A percentile compares a stretch with the other conserved stretches of the same genome.
phyloP scores from a whole-genome alignment of 2,113 vertebrate species.

The Sardina pilchardus region DNA sequence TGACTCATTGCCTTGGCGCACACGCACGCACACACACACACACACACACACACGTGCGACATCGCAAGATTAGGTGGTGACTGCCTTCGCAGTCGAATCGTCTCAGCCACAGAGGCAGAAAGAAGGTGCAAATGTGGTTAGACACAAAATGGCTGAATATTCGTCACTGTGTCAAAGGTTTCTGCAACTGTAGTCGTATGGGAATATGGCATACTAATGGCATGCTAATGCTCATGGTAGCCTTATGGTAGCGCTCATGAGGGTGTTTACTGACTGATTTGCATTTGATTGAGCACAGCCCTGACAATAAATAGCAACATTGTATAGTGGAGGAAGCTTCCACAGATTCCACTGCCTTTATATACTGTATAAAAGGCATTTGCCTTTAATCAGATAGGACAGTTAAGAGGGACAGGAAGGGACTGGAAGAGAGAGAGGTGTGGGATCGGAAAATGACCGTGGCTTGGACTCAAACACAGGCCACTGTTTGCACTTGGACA shows the following conservation, averaged over 20 bases:
- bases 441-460: too few relatives aligned
- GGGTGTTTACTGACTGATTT: background rate
- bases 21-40: slow-evolving; percentile 25
- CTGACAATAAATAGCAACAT: background rate
- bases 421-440: too few relatives aligned
- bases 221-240: too few relatives aligned
- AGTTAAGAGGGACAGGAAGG: too few relatives aligned
- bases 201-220: background rate
- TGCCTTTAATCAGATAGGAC: too few relatives aligned
- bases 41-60: slow-evolving; percentile 23
- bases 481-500: too few relatives aligned
- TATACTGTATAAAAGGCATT: too few relatives aligned
- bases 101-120: background rate
- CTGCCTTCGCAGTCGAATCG: background rate
- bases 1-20: slow-evolving; percentile 34
- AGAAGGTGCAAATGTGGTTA: background rate
- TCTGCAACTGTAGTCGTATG: background rate
- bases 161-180: background rate
- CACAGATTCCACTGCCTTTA: background rate
- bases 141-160: background rate
- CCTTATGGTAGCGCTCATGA: background rate
- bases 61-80: background rate
- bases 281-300: background rate
- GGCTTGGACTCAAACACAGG: too few relatives aligned
- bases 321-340: background rate